Evolutionary conservation across 2,797 vertebrate genomes (phyloP).

Genomic region (Morus bassanus): DNA sequence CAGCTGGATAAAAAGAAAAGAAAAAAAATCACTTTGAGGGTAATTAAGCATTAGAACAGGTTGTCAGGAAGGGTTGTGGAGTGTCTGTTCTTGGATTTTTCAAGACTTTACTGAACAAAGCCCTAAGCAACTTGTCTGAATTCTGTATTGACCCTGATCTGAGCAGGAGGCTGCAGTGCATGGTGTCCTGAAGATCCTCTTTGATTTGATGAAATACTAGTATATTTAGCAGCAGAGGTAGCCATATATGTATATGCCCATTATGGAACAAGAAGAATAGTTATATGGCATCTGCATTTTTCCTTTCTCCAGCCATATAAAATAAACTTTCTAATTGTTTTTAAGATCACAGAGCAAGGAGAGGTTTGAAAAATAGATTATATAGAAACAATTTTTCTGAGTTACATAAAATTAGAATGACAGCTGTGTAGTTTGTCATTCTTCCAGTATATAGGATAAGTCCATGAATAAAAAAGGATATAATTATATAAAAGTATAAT

Average conservation of each 20-base stretch:
- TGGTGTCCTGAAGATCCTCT: not conserved
- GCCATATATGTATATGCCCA: not conserved
- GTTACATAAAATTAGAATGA: not conserved
- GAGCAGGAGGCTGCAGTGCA: not conserved
- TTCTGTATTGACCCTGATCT: not conserved
- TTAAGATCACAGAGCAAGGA: not conserved
- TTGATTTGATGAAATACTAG: not conserved
- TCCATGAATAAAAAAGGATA: not conserved
- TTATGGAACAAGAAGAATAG: not conserved
- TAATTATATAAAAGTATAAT: not conserved
- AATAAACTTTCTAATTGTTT: not conserved
- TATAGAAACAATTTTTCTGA: not conserved
- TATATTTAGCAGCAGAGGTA: not conserved
- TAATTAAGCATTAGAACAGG: not conserved
- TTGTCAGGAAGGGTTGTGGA: not conserved
- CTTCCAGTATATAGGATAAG: not conserved
- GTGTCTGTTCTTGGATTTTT: not conserved
- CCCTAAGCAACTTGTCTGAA: not conserved
- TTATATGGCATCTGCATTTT: fast-evolving
- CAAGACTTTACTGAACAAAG: not conserved
- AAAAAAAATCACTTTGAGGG: not conserved
- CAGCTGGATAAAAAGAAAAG: not conserved
- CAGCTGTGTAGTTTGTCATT: not conserved
- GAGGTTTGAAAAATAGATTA: not conserved
- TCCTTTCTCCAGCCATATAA: not conserved